phyloP scores from a whole-genome alignment of 2,888 invertebrate genomes.

The Brenthis daphne region DNA sequence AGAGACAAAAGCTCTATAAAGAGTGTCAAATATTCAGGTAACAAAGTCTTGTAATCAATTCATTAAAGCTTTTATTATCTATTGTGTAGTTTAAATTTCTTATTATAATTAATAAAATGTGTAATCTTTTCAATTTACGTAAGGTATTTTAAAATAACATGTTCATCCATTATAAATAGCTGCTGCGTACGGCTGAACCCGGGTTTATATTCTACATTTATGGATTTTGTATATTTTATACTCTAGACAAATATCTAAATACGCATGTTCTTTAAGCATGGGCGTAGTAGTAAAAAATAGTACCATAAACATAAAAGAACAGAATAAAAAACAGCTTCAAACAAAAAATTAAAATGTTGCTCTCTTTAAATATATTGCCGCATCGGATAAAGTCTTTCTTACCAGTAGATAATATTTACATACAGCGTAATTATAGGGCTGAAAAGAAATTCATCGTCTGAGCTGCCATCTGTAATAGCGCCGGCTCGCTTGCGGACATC shows the following conservation, averaged over 20 bases:
- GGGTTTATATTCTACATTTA: too few relatives aligned
- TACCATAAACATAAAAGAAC: too few relatives aligned
- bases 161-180: too few relatives aligned
- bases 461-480: constrained; percentile 68
- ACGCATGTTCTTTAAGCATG: too few relatives aligned
- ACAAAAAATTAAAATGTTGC: background rate
- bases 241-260: background rate
- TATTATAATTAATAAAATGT: too few relatives aligned
- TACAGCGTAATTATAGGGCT: constrained; percentile 53
- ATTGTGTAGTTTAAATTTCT: background rate
- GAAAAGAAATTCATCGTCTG: constrained; percentile 63
- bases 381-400: background rate
- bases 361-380: background rate
- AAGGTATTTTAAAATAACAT: too few relatives aligned
- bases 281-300: too few relatives aligned
- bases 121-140: too few relatives aligned
- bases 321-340: background rate
- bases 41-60: constrained; percentile 17
- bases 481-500: constrained; percentile 68
- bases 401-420: background rate
- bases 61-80: background rate
- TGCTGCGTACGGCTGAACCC: too few relatives aligned
- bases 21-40: constrained; percentile 71
- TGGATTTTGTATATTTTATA: too few relatives aligned
- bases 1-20: constrained; percentile 63